phyloP scores from a whole-genome alignment of 2,797 vertebrate species.

The Botia almorhae region DNA sequence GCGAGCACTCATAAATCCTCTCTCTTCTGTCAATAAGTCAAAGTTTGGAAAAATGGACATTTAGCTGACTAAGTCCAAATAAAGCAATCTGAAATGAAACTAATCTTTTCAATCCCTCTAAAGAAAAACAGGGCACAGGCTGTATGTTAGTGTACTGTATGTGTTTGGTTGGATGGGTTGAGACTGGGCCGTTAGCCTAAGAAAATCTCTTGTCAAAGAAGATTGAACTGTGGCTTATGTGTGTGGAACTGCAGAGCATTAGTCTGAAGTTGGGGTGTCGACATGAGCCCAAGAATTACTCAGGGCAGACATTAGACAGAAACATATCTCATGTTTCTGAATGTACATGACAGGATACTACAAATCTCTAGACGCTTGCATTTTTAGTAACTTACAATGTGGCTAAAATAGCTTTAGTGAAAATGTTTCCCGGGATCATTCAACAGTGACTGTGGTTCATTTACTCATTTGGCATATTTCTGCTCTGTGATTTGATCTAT shows the following conservation, averaged over 20 bases:
- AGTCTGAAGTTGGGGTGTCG: conserved; percentile 24
- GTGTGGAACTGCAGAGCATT: conserved; percentile 35
- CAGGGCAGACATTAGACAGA: conserved; percentile 27
- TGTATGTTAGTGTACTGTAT: conserved; percentile 48
- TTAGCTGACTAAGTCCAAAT: conserved; percentile 48
- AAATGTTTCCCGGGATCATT: neutral
- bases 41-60: conserved; percentile 43
- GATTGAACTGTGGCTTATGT: conserved; percentile 56
- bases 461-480: neutral
- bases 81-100: conserved; percentile 52
- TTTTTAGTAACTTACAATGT: neutral
- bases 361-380: conserved; percentile 14
- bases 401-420: neutral
- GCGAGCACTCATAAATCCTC: conserved; percentile 47
- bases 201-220: conserved; percentile 56
- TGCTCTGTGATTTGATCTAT: neutral
- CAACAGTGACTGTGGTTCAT: neutral
- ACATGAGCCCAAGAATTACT: conserved; percentile 19
- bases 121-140: conserved; percentile 39
- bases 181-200: conserved; percentile 56
- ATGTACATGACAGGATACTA: neutral
- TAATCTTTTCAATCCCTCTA: conserved; percentile 54
- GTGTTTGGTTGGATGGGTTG: conserved; percentile 47
- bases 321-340: conserved; percentile 20
- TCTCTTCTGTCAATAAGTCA: conserved; percentile 39